Evolutionary conservation across 2,797 vertebrate species (phyloP), one percentile per base, ranked within the genome.

Genomic region (Potorous gilbertii): DNA sequence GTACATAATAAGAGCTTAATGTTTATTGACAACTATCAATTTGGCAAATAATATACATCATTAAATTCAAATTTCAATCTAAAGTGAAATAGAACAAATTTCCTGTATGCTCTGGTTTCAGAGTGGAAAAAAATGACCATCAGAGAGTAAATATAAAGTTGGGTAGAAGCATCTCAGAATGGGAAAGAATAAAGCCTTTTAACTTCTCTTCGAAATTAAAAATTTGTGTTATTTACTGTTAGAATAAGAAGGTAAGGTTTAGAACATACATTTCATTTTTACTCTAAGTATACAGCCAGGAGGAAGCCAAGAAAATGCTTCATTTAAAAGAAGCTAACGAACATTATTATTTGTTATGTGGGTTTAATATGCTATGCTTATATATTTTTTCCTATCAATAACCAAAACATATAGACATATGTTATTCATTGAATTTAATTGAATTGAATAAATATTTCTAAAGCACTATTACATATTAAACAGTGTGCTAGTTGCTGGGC

Each of bases 261-360:
- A 13, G 81, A 95, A 56, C 74, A 90, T 94, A 92, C 93, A 74
- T 96, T 96, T 92, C 91, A 92, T 96, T 96, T 96, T 91, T 97
- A 62, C 90, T 95, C 94, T 96, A 97, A 97, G 94, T 50, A 28
- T 92, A 31, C 1, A 89, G 90, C 40, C 92, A 96, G 94, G 66
- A 96, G 95, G 95, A 96, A 98, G 93, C 94, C 55, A 93, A 96
- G 94, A 96, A 96, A 97, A 90, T 90, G 93, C 92, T 97, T 98
- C 59, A 92, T 96, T 92, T 92, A 97, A 97, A 28, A 66, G 21
- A 62, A 66, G 31, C 62, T 96, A 97, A 91, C 95, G 95, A 94
- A 5, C 57, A 54, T 56, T 96, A 96, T 96, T 97, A 94, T 96
- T 96, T 97, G 97, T 94, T 93, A 40, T 96, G 96, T 96, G 94